phyloP scores from a whole-genome alignment of 2,888 invertebrate genomes.

The Cerastis rubricosa region DNA sequence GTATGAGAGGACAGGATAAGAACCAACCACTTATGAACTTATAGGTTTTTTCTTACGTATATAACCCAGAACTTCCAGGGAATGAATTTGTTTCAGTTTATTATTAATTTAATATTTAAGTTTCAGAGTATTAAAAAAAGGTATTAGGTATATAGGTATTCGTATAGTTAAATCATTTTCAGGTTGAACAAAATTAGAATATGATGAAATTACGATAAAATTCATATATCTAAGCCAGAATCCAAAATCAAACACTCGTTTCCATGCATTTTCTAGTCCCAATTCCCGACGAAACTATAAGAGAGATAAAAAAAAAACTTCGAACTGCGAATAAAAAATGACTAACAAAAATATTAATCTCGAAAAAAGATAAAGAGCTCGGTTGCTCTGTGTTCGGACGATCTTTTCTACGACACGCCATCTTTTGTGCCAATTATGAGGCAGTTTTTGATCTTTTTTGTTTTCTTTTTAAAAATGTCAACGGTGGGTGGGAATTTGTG shows the following conservation, averaged over 20 bases:
- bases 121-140: background rate
- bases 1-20: no score
- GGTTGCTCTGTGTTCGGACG: slow-evolving; percentile 79
- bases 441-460: slow-evolving; percentile 77
- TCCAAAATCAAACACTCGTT: slow-evolving; percentile 34
- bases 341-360: slow-evolving; percentile 85
- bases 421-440: slow-evolving; percentile 90
- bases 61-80: background rate
- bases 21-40: background rate
- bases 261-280: slow-evolving; percentile 72
- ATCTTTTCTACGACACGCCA: slow-evolving; percentile 83
- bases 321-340: slow-evolving; percentile 82
- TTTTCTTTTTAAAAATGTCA: slow-evolving; percentile 75
- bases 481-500: slow-evolving; percentile 83
- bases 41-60: no score
- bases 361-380: slow-evolving; percentile 83
- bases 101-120: background rate
- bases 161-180: background rate
- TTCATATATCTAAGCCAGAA: background rate
- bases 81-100: background rate
- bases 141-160: background rate
- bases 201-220: background rate
- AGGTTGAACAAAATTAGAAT: background rate
- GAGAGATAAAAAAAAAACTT: slow-evolving; percentile 81
- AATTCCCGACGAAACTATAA: slow-evolving; percentile 77